Evolutionary conservation across 1,140 invertebrate species (phyloP), one percentile per base, ranked within the genome.

Genomic region (Drosophila sproati): DNA sequence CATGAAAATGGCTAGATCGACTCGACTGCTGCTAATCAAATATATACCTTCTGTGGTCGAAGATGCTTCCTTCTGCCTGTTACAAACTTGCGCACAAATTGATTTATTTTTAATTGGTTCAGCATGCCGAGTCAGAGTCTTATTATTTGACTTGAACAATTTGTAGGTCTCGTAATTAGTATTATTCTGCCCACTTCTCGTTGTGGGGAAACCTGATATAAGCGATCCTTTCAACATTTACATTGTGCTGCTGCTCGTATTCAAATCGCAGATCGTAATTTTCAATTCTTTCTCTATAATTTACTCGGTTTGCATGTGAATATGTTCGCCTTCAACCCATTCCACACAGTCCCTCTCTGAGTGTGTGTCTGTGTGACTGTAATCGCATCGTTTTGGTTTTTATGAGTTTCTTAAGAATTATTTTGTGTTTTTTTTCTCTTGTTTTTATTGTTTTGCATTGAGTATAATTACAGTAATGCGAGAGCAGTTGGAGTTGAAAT

Each of bases 381-480:
- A 89, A 88, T 83, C 70, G 68, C 80, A 83, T 88, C 73, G 80
- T 80, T 88, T 88, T 88, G 76, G 68, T 82, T 87, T 87, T 87
- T 87, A 88, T 83, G 80, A 74, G 80, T 87, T 88, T 88, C 80
- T 87, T 83, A 57, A 76, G 85, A 88, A 87, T 88, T 88, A 87
- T 77, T 88, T 87, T 88, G 80, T 80, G 60, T 64, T 66, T 50
- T 37, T 5, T 60, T 52, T 61, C 37, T 37, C 12, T 45, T 66
- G 50, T 20, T 32, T 34, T 20, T 60, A 12, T 67, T 67, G 48
- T 54, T 70, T 60, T 59, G 71, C 78, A 69, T 73, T 83, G 76
- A 69, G 82, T 55, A 80, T 88, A 87, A 87, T 87, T 87, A 87
- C 82, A 87, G 82, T 87, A 87, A 87, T 87, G 79, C 69, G 64